A percentile compares a stretch with the other conserved stretches of the same genome.
These are phyloP conservation scores for Grallaria varia DNA, from an alignment of 2,113 vertebrate species.

Conservation along the genomic window DNA sequence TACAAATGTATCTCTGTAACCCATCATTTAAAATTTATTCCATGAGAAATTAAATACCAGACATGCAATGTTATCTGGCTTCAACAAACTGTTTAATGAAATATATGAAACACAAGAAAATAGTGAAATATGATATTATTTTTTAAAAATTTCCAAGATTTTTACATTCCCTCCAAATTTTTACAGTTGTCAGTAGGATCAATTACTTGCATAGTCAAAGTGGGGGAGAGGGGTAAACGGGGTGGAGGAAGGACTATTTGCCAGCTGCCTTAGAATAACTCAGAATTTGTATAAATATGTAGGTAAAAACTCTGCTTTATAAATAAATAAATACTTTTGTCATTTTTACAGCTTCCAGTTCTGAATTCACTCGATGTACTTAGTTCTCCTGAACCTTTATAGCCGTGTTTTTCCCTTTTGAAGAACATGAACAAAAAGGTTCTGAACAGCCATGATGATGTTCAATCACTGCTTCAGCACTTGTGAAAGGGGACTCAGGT, in stretches of 20 bases:
- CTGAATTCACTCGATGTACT: background rate
- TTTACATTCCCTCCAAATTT: background rate
- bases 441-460: accelerated
- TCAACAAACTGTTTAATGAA: background rate
- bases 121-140: background rate
- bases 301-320: background rate
- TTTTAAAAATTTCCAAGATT: accelerated
- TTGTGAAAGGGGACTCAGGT: background rate
- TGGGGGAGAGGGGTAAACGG: accelerated
- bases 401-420: background rate
- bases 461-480: background rate
- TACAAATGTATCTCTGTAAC: background rate
- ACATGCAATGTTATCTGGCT: background rate
- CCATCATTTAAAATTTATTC: background rate
- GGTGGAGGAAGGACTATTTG: background rate
- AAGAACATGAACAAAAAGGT: background rate
- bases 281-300: background rate
- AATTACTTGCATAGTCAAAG: background rate
- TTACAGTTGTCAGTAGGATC: background rate
- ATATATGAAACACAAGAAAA: background rate
- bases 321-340: background rate
- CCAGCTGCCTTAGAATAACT: background rate
- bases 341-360: background rate
- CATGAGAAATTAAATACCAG: background rate
- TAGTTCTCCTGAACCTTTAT: background rate